Percentiles rank a stretch among this genome's conserved stretches.
These are phyloP conservation scores for Pyrgus malvae DNA, from an alignment of 2,888 invertebrate genomes.

Conservation along the genomic window DNA sequence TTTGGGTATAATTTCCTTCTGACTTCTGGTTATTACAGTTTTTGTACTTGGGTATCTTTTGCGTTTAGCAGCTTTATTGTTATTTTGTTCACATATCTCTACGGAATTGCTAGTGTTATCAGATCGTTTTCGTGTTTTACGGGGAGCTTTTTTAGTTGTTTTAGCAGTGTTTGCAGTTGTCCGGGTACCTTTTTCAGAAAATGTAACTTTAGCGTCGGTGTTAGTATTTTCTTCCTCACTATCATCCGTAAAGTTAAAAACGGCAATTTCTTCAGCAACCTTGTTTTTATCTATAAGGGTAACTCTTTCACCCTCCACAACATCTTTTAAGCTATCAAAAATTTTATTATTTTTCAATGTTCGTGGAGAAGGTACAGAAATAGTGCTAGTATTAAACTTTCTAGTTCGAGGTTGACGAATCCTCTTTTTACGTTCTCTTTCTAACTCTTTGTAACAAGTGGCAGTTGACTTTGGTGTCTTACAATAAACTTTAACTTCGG, in stretches of 20 bases:
- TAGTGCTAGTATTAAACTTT: conserved; percentile 35
- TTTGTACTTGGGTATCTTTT: conserved; percentile 6
- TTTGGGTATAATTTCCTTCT: conserved; percentile 28
- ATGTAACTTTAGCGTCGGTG: conserved; percentile 38
- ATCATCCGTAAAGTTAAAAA: conserved; percentile 63
- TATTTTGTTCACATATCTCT: neutral
- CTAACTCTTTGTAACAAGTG: conserved; percentile 60
- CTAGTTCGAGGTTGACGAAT: conserved; percentile 42
- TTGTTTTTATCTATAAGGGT: conserved; percentile 43
- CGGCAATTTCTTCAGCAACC: conserved; percentile 38
- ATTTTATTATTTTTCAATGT: conserved; percentile 50
- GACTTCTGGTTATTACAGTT: conserved; percentile 22
- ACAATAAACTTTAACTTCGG: conserved; percentile 33
- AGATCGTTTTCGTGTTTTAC: neutral
- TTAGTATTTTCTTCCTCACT: conserved; percentile 64
- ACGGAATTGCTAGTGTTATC: neutral
- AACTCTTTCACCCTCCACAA: conserved; percentile 46
- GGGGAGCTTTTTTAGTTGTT: neutral
- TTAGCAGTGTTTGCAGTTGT: neutral
- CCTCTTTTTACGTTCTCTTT: conserved; percentile 48
- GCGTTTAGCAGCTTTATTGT: conserved; percentile 22
- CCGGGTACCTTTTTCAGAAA: conserved; percentile 8
- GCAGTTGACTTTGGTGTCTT: conserved; percentile 44
- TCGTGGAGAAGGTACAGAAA: conserved; percentile 46
- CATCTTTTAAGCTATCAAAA: conserved; percentile 58